Percentiles rank a stretch among this genome's conserved stretches.
Conservation (phyloP, 2,797 vertebrate genomes). For the Micrastur ruficollis region DNA sequence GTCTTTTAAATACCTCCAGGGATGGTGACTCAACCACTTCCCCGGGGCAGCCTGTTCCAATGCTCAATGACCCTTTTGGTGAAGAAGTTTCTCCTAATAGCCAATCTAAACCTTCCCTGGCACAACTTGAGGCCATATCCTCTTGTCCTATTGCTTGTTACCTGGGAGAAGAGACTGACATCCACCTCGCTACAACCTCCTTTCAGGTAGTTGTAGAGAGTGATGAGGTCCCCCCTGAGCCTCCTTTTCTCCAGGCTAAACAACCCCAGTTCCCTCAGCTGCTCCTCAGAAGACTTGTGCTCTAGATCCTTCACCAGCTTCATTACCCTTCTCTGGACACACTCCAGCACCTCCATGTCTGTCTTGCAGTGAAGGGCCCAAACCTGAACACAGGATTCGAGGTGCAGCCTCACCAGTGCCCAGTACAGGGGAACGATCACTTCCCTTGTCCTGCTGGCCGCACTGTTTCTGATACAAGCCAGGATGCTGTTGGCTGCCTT, state of each 20-base stretch:
- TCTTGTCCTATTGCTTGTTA: not conserved
- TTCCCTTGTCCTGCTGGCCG: not conserved
- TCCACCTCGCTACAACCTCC: not conserved
- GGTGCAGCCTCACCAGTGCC: accelerated
- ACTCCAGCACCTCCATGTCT: accelerated
- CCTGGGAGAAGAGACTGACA: not conserved
- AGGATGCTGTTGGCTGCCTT: not conserved
- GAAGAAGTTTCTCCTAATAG: not conserved
- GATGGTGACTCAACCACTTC: too few relatives aligned
- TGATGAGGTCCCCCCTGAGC: not conserved
- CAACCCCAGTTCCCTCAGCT: not conserved
- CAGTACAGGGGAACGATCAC: not conserved
- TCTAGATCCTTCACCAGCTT: not conserved
- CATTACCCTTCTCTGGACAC: accelerated
- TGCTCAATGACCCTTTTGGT: not conserved
- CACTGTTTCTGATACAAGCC: accelerated
- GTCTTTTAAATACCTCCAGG: too few relatives aligned
- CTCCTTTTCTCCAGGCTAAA: not conserved
- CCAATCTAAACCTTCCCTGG: not conserved
- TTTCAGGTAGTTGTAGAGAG: not conserved
- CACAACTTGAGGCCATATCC: not conserved
- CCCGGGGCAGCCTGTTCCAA: not conserved
- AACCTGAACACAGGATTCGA: not conserved
- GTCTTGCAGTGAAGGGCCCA: accelerated
- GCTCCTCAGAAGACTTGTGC: accelerated